Conservation (phyloP, 2,113 vertebrate species). For the Pandion haliaetus region DNA sequence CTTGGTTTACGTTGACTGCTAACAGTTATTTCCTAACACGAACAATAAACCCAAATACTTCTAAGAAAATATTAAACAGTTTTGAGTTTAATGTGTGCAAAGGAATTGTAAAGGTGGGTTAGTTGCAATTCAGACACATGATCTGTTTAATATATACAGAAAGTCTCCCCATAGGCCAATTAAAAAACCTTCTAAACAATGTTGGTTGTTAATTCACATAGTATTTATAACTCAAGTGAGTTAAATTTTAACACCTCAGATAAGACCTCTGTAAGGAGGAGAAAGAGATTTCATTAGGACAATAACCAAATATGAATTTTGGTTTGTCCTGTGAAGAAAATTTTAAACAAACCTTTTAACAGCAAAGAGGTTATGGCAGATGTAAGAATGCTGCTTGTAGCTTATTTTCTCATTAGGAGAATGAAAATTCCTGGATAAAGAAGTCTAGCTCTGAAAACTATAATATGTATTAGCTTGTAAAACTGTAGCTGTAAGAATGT, state of each 20-base stretch:
- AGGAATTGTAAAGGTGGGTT: constrained; percentile 65
- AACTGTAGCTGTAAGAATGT: constrained; percentile 65
- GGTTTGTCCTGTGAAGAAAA: constrained; percentile 46
- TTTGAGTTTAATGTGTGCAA: constrained; percentile 43
- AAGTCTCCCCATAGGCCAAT: constrained; percentile 73
- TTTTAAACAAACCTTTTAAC: constrained; percentile 57
- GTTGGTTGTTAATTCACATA: constrained; percentile 67
- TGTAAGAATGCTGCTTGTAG: constrained; percentile 59
- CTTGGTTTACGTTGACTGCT: constrained; percentile 6
- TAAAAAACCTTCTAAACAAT: constrained; percentile 74
- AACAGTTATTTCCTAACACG: constrained; percentile 40
- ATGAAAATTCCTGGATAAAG: constrained; percentile 73
- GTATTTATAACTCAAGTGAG: constrained; percentile 64
- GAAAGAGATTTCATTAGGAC: constrained; percentile 53
- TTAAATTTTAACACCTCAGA: constrained; percentile 65
- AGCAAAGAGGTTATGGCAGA: background rate
- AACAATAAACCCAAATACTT: constrained; percentile 53
- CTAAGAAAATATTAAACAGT: constrained; percentile 58
- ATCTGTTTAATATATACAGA: constrained; percentile 74
- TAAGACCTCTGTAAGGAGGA: constrained; percentile 24
- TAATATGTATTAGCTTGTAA: constrained; percentile 56
- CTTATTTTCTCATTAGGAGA: constrained; percentile 76
- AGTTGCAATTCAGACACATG: constrained; percentile 60
- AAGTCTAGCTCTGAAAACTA: constrained; percentile 33
- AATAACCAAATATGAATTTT: constrained; percentile 45